phyloP scores from a whole-genome alignment of 2,888 invertebrate species.

The Halocaridina rubra region DNA sequence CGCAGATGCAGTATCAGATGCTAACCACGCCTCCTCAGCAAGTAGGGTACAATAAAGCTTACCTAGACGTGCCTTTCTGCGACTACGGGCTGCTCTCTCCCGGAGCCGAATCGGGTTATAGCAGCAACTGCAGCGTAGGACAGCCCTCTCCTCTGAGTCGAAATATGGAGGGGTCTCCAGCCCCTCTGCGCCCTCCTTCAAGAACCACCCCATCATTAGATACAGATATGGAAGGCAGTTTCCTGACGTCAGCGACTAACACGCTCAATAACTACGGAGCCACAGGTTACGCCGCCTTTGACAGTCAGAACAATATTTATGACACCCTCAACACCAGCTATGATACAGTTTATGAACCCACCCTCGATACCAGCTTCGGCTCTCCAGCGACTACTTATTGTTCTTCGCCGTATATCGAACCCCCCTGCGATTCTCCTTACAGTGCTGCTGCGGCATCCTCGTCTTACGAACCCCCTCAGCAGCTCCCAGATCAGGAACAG shows the following conservation, averaged over 20 bases:
- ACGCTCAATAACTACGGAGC: conserved; percentile 43
- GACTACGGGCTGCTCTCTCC: conserved; percentile 44
- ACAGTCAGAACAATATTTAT: conserved; percentile 25
- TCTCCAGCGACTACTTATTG: conserved; percentile 20
- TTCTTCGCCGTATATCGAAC: conserved; percentile 36
- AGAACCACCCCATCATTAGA: conserved; percentile 35
- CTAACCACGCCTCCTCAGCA: conserved; percentile 28
- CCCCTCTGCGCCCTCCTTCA: conserved; percentile 24
- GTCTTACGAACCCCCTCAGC: conserved; percentile 31
- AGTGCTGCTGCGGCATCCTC: neutral
- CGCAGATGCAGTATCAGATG: conserved; percentile 44
- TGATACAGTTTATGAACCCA: conserved; percentile 24
- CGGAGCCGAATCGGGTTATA: conserved; percentile 39
- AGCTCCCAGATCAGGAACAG: conserved; percentile 1
- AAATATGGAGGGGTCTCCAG: conserved; percentile 34
- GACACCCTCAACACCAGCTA: conserved; percentile 36
- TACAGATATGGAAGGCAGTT: conserved; percentile 24
- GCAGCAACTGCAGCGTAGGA: conserved; percentile 42
- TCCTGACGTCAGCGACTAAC: conserved; percentile 37
- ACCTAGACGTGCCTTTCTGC: conserved; percentile 32
- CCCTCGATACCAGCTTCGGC: conserved; percentile 30
- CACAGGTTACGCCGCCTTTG: conserved; percentile 34
- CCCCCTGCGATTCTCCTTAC: conserved; percentile 25
- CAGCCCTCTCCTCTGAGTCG: conserved; percentile 47
- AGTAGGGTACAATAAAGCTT: conserved; percentile 27